A percentile compares a stretch with the other conserved stretches of the same genome.
Conservation (phyloP, 2,797 vertebrate genomes). For the Squalus acanthias region DNA sequence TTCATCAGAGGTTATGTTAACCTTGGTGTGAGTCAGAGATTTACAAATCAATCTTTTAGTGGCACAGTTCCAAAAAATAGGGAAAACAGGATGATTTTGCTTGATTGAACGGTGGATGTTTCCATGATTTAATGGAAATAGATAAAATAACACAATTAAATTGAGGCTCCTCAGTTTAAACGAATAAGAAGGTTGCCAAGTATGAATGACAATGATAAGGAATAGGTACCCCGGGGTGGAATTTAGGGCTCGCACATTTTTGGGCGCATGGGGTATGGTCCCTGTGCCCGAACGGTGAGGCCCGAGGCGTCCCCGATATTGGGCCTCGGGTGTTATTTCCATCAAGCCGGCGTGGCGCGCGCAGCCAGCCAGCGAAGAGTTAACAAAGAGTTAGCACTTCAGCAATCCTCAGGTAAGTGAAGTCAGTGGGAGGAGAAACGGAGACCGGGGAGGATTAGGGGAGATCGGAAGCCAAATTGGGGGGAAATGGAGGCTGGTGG, state of each 20-base stretch:
- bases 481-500: background rate
- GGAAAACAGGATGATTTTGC: background rate
- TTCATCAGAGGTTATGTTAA: slow-evolving; percentile 10
- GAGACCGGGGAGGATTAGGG: background rate
- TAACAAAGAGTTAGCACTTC: background rate
- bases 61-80: background rate
- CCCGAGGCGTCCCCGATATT: background rate
- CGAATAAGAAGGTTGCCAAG: background rate
- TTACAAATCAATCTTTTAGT: background rate
- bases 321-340: background rate
- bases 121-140: background rate
- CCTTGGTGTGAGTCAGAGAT: background rate
- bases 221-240: background rate
- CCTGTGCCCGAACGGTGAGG: background rate
- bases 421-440: background rate
- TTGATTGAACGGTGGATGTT: background rate
- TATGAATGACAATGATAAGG: background rate
- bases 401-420: background rate
- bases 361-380: background rate
- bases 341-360: background rate
- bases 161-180: background rate
- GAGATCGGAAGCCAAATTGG: background rate
- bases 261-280: background rate
- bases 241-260: background rate
- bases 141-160: background rate